Evolutionary conservation across 2,888 invertebrate species (phyloP).

Genomic region (Galerucella nymphaeae): DNA sequence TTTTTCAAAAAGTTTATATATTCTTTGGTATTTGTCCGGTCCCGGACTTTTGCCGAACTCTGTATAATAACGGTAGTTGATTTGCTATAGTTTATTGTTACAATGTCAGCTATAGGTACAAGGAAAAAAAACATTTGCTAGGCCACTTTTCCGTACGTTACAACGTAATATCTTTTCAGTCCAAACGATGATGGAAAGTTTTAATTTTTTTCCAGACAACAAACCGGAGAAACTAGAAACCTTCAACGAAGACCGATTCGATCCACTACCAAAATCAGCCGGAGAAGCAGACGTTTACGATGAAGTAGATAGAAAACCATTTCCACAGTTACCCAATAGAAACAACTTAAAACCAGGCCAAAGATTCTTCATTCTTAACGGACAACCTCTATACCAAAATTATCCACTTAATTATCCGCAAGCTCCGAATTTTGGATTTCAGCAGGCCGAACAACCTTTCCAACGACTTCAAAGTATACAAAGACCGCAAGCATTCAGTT

Average conservation of each 20-base stretch:
- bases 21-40: no score
- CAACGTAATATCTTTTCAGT: no score
- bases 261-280: constrained; percentile 43
- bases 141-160: no score
- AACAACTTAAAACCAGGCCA: constrained; percentile 64
- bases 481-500: constrained; percentile 33
- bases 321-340: constrained; percentile 45
- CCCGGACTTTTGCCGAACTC: no score
- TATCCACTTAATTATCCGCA: constrained; percentile 38
- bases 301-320: constrained; percentile 47
- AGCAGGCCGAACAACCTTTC: constrained; percentile 36
- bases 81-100: no score
- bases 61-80: no score
- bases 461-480: constrained; percentile 37
- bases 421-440: constrained; percentile 30
- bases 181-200: no score
- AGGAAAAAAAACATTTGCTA: no score
- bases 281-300: constrained; percentile 53
- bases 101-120: no score
- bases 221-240: constrained; percentile 62
- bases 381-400: constrained; percentile 64
- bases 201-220: constrained; percentile 42
- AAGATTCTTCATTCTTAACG: constrained; percentile 71
- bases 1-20: no score
- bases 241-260: constrained; percentile 54